A percentile compares a stretch with the other conserved stretches of the same genome.
These are phyloP conservation scores for Hydrolagus affinis DNA, from an alignment of 2,113 vertebrate genomes.

Conservation along the genomic window DNA sequence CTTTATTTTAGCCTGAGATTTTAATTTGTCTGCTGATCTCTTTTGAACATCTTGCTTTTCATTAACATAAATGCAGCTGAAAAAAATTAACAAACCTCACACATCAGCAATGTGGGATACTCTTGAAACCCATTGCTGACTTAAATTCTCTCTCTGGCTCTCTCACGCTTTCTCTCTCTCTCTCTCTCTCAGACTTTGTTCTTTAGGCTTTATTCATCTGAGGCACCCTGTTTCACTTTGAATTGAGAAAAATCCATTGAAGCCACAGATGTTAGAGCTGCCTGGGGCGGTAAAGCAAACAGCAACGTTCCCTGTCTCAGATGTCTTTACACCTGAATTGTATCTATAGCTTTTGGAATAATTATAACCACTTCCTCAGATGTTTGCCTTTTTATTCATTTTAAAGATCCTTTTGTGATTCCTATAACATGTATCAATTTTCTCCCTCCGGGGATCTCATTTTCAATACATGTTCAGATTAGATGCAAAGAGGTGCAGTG, in stretches of 20 bases:
- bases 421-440: neutral
- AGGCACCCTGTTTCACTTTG: neutral
- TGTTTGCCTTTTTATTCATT: neutral
- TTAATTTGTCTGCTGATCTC: neutral
- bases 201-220: constrained; percentile 7
- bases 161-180: too few species aligned
- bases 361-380: neutral
- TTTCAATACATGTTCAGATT: neutral
- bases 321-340: constrained; percentile 19
- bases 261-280: neutral
- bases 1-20: neutral
- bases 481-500: neutral
- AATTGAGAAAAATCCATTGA: constrained; percentile 18
- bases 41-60: constrained; percentile 16
- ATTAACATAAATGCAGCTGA: neutral
- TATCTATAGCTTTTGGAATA: neutral
- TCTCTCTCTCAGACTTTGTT: neutral
- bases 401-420: neutral
- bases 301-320: neutral
- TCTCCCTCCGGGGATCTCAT: neutral
- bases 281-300: constrained; percentile 9
- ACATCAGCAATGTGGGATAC: neutral
- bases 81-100: neutral
- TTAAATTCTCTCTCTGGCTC: neutral
- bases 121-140: neutral